Percentiles rank a stretch among this genome's conserved stretches.
phyloP scores from a whole-genome alignment of 2,888 invertebrate species.

The Balanococcus diminutus region DNA sequence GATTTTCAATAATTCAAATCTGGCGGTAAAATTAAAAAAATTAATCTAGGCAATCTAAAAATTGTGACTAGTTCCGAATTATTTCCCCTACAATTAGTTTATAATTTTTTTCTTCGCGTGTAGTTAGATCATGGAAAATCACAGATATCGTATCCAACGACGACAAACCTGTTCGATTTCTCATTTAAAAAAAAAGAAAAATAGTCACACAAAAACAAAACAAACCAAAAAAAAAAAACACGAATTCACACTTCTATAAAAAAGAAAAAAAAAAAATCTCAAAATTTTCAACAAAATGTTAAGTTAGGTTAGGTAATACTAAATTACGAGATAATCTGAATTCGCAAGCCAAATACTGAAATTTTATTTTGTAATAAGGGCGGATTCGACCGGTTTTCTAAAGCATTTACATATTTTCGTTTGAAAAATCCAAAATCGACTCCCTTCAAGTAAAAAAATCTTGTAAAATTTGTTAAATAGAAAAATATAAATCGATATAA shows the following conservation, averaged over 20 bases:
- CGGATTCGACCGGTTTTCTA: not conserved
- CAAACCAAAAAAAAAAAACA: not conserved
- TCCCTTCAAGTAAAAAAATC: conserved; percentile 1
- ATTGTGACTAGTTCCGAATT: conserved; percentile 46
- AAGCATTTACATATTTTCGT: too few species aligned
- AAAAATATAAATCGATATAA: conserved; percentile 39
- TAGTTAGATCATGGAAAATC: conserved; percentile 41
- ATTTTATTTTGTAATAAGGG: not conserved
- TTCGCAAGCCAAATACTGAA: not conserved
- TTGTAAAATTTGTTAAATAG: conserved; percentile 30
- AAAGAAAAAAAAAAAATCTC: too few species aligned
- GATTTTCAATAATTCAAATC: not conserved
- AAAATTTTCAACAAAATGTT: not conserved
- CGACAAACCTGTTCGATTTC: conserved; percentile 36
- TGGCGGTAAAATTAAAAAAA: conserved; percentile 11
- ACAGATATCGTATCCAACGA: conserved; percentile 46
- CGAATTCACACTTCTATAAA: not conserved
- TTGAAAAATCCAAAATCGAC: not conserved
- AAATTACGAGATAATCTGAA: too few species aligned
- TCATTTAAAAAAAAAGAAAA: not conserved
- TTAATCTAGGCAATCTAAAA: conserved; percentile 21
- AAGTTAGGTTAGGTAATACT: not conserved
- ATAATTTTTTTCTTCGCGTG: not conserved
- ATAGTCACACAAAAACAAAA: not conserved
- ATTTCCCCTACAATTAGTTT: not conserved